Percentiles rank a stretch among this genome's conserved stretches.
Evolutionary conservation across 2,797 vertebrate genomes (phyloP).

Genomic region (Myotis vivesi): DNA sequence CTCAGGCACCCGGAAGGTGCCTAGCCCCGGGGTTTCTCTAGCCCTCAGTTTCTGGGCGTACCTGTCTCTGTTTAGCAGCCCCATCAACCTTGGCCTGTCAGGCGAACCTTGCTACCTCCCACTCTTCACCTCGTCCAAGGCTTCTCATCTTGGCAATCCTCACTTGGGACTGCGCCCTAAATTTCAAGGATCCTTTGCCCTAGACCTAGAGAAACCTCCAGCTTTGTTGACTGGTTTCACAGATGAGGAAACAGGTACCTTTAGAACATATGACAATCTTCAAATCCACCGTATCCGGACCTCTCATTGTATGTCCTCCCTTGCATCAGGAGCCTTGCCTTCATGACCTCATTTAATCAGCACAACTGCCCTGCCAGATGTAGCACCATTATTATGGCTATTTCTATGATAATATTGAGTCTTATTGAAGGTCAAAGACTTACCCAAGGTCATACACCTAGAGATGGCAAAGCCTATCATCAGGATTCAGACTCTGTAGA

Average conservation of each 20-base stretch:
- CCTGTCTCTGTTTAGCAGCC: neutral
- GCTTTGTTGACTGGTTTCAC: neutral
- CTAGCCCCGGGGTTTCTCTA: rapidly evolving
- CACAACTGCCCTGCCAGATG: neutral
- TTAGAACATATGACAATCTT: neutral
- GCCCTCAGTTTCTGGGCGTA: neutral
- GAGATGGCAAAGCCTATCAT: neutral
- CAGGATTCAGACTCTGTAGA: neutral
- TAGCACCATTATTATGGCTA: neutral
- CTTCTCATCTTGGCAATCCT: neutral
- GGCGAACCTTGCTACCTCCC: neutral
- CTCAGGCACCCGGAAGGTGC: rapidly evolving
- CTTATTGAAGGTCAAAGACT: neutral
- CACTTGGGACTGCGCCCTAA: neutral
- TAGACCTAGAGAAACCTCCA: neutral
- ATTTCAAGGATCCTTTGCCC: neutral
- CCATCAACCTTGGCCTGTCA: neutral
- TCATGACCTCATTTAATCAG: neutral
- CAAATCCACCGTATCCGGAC: neutral
- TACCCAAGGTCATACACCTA: neutral
- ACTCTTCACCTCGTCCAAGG: neutral
- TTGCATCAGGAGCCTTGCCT: neutral
- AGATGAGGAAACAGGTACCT: neutral
- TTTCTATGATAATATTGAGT: neutral
- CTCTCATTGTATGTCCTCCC: neutral